Evolutionary conservation across 2,888 invertebrate species (phyloP), one percentile per base, ranked within the genome.

Genomic region (Tenthredo notha): DNA sequence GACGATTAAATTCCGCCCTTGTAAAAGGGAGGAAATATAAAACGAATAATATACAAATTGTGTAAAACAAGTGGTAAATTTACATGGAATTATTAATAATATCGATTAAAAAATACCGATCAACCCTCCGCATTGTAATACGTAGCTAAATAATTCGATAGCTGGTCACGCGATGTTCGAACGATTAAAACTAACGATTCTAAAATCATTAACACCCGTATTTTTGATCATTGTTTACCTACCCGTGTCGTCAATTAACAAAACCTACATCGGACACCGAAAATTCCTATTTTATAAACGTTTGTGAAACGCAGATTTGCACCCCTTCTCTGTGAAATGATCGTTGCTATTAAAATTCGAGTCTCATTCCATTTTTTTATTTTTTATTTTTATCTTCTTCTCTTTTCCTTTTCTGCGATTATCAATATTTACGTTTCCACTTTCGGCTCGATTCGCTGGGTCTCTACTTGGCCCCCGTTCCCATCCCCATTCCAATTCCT

Each of bases 361-460:
- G 9, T 10, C 10, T 9, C 25, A 3, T 61, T 61, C 21, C 0
- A 10, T 61, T 25, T 61, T 61, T 21, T 2, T 61, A 2, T 29
- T 29, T 29, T 29, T 2, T n/a, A n/a, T 33, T 33, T 33, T 33
- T 33, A 4, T 21, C 21, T n/a, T 10, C n/a, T 54, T 54, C 21
- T 58, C 21, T 21, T 58, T 4, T n/a, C 2, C 9, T 6, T 58
- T 25, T 61, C 61, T 25, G 77, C 54, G 18, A 74, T 77, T 33
- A 33, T 33, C 37, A 77, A 77, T 77, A 77, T 77, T 77, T 77
- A 77, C 77, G 33, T 77, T 54, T 50, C 77, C 77, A 77, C 77
- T 77, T 77, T 67, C 67, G 74, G 77, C 29, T 12, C 47, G 77
- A 18, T 43, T 43, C 74, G 47, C 74, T 7, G 7, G 74, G 74